Percentiles rank a stretch among this genome's conserved stretches.
These are phyloP conservation scores for Corythornis madagascariensis DNA, from an alignment of 2,113 vertebrate genomes.

Conservation along the genomic window DNA sequence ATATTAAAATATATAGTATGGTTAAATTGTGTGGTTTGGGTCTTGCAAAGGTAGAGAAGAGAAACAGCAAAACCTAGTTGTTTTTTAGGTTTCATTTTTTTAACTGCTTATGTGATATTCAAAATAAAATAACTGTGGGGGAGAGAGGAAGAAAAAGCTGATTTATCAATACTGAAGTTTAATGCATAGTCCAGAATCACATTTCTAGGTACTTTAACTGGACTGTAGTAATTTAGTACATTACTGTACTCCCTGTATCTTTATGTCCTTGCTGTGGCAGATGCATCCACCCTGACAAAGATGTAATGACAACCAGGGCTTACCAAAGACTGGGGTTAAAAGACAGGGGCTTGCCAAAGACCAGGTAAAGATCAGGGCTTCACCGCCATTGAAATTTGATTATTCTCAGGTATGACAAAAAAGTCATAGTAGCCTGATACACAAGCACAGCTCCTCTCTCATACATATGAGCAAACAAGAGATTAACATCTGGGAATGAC, in stretches of 20 bases:
- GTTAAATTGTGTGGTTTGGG: neutral
- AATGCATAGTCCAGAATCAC: neutral
- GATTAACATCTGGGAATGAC: neutral
- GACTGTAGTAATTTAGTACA: neutral
- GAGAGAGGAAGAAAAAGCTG: neutral
- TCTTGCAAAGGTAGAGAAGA: neutral
- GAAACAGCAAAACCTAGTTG: neutral
- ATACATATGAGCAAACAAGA: neutral
- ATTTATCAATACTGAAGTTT: conserved; percentile 6
- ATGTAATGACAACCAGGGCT: too few relatives aligned
- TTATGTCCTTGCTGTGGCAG: neutral
- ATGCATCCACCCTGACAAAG: too few relatives aligned
- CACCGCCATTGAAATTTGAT: too few relatives aligned
- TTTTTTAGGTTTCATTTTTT: neutral
- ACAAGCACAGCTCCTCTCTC: neutral
- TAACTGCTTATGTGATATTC: neutral
- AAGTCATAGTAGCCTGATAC: neutral
- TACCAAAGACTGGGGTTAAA: too few relatives aligned
- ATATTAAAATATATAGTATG: neutral
- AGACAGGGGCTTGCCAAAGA: too few relatives aligned
- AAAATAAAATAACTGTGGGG: conserved; percentile 2
- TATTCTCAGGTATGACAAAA: neutral
- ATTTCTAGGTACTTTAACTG: neutral
- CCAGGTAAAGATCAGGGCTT: too few relatives aligned
- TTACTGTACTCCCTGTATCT: neutral